Evolutionary conservation across 2,113 vertebrate species (phyloP).

Genomic region (Bos indicus): DNA sequence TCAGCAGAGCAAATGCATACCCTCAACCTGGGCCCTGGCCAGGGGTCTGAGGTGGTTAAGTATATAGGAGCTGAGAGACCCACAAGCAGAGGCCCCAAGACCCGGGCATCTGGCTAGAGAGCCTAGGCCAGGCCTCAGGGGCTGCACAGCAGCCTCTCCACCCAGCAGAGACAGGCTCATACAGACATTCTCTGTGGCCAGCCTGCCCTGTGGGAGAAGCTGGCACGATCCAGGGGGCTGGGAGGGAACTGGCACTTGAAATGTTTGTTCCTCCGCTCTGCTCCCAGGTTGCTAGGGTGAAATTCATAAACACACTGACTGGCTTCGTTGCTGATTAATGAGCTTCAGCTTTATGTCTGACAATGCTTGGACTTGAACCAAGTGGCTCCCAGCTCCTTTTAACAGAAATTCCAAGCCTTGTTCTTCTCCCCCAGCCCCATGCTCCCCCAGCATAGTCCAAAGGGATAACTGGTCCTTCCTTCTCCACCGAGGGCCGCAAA

Average conservation of each 20-base stretch:
- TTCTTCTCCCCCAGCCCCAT: neutral
- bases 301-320: neutral
- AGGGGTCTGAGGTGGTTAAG: neutral
- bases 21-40: neutral
- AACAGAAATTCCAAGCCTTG: neutral
- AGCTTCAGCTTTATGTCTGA: constrained; percentile 17
- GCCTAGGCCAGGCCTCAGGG: neutral
- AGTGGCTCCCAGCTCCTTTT: neutral
- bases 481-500: neutral
- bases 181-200: neutral
- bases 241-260: neutral
- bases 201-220: neutral
- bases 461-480: neutral
- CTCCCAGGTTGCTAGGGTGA: constrained; percentile 40
- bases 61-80: neutral
- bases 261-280: neutral
- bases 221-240: neutral
- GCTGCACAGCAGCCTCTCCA: neutral
- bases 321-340: constrained; percentile 45
- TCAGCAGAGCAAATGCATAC: neutral
- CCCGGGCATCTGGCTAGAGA: neutral
- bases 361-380: neutral
- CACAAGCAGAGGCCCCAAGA: neutral
- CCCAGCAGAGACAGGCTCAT: neutral
- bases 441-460: too few species aligned